Evolutionary conservation across 2,888 invertebrate species (phyloP), one percentile per base, ranked within the genome.

Genomic region (Athrips mouffetella): DNA sequence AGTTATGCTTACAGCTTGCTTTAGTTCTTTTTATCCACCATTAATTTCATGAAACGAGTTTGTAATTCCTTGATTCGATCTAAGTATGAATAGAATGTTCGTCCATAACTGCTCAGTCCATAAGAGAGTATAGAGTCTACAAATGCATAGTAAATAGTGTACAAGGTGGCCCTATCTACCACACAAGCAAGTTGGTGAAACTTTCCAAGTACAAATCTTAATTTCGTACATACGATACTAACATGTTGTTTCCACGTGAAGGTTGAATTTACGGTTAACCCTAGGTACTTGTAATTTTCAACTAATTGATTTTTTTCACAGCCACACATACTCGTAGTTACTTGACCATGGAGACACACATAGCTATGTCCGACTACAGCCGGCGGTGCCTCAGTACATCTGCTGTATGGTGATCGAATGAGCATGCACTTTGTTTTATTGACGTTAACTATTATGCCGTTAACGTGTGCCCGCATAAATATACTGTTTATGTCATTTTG

Each of bases 401-500:
- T 33, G 33, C 11, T 6, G 31, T 49, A 49, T 1, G 49, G 45
- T 2, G 49, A 49, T 11, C 20, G 5, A 18, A 50, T 44, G 3
- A 8, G 4, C 47, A 50, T 47, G 18, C 20, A 50, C 35, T 45
- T 45, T 11, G 49, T 53, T 46, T 50, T 48, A 1, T 6, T 15
- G 4, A 47, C 18, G 8, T 50, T 54, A 15, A 52, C 46, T 8
- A 47, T 40, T 18, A 37, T 54, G n/a, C 52, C 50, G 45, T 45
- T 57, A 20, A 49, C 48, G 23, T 49, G 50, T 10, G 42, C 31
- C 55, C 45, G 52, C 27, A 46, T 53, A 8, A 25, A 47, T 0
- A 50, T 40, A 23, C 37, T 52, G 15, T 46, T 37, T 2, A 53
- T 45, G 20, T 50, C 51, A 7, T 41, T 10, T 27, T 55, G 52